phyloP scores from a whole-genome alignment of 2,113 vertebrate genomes.

The Melanotaenia duboulayi region DNA sequence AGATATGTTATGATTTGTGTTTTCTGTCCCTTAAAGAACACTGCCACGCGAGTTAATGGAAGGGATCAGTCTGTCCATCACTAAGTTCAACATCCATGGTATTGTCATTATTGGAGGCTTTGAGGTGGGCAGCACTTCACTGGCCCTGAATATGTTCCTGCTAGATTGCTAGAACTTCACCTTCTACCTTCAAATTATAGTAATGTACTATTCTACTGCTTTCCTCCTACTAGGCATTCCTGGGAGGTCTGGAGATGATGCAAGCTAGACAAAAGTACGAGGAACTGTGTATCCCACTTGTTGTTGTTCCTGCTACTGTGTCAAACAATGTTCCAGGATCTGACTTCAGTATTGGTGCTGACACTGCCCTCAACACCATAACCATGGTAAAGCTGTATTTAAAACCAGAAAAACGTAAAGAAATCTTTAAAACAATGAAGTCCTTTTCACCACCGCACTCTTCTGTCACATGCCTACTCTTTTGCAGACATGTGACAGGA shows the following conservation, averaged over 20 bases:
- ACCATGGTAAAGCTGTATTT: conserved; percentile 69
- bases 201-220: neutral
- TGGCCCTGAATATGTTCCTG: neutral
- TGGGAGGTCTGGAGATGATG: conserved; percentile 86
- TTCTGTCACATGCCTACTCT: neutral
- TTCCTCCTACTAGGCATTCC: conserved; percentile 80
- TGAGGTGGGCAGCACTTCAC: conserved; percentile 81
- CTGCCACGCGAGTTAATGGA: conserved; percentile 86
- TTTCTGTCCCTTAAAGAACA: conserved; percentile 71
- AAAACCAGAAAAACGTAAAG: conserved; percentile 3
- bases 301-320: conserved; percentile 90
- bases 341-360: conserved; percentile 90
- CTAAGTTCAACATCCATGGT: conserved; percentile 87
- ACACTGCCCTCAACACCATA: conserved; percentile 93
- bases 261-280: conserved; percentile 88
- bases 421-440: neutral
- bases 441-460: neutral
- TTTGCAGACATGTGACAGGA: conserved; percentile 90
- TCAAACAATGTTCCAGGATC: conserved; percentile 94
- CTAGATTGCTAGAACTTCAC: neutral
- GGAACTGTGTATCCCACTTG: conserved; percentile 90
- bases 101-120: conserved; percentile 92
- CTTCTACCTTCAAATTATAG: neutral
- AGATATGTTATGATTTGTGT: neutral
- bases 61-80: conserved; percentile 87